Evolutionary conservation across 2,888 invertebrate species (phyloP).

Genomic region (Micropterix aruncella): DNA sequence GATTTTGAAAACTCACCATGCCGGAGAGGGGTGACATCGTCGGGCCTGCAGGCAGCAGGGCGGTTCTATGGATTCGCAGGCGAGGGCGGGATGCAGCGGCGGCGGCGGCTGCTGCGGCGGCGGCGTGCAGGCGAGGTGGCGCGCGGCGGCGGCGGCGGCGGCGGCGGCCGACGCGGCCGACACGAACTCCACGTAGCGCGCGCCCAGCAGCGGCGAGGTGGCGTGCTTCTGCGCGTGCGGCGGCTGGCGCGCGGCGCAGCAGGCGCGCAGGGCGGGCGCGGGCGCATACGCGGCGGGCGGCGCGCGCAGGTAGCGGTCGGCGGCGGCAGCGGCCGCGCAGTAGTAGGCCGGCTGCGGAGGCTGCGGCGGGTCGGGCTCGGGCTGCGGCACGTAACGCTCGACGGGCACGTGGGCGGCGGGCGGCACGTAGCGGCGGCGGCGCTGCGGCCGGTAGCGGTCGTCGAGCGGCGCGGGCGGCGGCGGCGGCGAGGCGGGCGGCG

Average conservation of each 20-base stretch:
- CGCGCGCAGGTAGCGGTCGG: slow-evolving; percentile 20
- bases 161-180: slow-evolving; percentile 25
- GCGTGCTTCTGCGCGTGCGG: slow-evolving; percentile 28
- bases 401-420: slow-evolving; percentile 58
- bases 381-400: slow-evolving; percentile 55
- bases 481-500: slow-evolving; percentile 48
- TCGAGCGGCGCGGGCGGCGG: slow-evolving; percentile 47
- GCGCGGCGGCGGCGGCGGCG: slow-evolving; percentile 44
- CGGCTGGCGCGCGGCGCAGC: slow-evolving; percentile 25
- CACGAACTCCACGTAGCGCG: slow-evolving; percentile 22
- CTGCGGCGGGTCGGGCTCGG: slow-evolving; percentile 31
- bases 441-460: slow-evolving; percentile 31
- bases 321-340: slow-evolving; percentile 34
- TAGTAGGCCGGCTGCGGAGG: slow-evolving; percentile 38
- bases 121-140: slow-evolving; percentile 39
- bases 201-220: slow-evolving; percentile 23
- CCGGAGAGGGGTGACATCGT: slow-evolving; percentile 41
- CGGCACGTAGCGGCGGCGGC: slow-evolving; percentile 49
- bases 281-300: slow-evolving; percentile 22
- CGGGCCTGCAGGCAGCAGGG: slow-evolving; percentile 43
- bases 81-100: slow-evolving; percentile 16
- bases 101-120: slow-evolving; percentile 24
- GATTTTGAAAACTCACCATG: slow-evolving; percentile 40
- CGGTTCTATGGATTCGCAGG: slow-evolving; percentile 34
- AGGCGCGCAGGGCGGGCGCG: slow-evolving; percentile 33